Evolutionary conservation across 30 jellyfish, hydroid and myxozoan genomes (phyloP).

Genomic region (Rhopilema esculentum): DNA sequence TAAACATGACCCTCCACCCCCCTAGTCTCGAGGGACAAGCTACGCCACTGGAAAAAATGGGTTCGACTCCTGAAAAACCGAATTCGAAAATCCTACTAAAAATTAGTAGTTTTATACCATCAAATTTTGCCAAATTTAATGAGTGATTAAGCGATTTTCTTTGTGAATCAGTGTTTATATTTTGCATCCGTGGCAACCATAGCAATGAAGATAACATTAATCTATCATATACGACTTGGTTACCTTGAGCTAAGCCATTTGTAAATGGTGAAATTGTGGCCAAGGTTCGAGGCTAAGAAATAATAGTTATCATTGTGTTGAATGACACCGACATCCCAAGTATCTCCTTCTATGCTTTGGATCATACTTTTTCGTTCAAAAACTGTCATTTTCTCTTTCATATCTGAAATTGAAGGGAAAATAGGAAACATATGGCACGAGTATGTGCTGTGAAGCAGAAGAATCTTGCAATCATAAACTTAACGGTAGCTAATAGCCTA

Average conservation of each 20-base stretch:
- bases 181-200: no score
- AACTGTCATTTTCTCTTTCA: constrained; percentile 61
- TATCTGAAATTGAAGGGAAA: constrained; percentile 24
- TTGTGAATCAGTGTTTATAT: no score
- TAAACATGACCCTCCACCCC: no score
- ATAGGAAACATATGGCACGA: background rate
- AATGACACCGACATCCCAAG: constrained; percentile 96
- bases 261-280: constrained; percentile 71
- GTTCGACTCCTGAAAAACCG: no score
- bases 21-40: no score
- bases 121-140: no score
- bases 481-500: background rate
- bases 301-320: constrained; percentile 39
- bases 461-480: background rate
- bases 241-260: constrained; percentile 70
- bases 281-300: constrained; percentile 76
- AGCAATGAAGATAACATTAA: no score
- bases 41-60: no score
- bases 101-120: no score
- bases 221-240: background rate
- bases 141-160: no score
- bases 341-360: constrained; percentile 84
- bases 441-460: background rate
- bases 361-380: constrained; percentile 76
- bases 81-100: no score